Evolutionary conservation across 2,888 invertebrate genomes (phyloP).

Genomic region (Sussaba pulchella): DNA sequence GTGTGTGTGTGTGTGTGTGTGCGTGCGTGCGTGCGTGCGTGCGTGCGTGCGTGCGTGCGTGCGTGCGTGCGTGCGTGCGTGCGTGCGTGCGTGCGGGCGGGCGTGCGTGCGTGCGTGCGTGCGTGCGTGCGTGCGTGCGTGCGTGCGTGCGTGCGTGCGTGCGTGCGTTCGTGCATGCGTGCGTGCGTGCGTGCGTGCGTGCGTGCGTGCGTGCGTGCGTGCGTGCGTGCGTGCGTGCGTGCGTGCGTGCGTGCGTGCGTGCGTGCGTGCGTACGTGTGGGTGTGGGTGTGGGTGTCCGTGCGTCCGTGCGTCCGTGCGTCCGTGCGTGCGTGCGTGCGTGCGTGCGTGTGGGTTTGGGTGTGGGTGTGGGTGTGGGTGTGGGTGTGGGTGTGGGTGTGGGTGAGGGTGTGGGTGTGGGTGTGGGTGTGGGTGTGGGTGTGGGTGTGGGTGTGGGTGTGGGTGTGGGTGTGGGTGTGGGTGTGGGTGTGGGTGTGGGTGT

Average conservation of each 20-base stretch:
- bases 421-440: no score
- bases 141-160: not conserved
- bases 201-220: not conserved
- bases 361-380: no score
- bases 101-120: not conserved
- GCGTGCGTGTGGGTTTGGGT: no score
- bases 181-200: not conserved
- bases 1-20: not conserved
- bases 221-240: not conserved
- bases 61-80: not conserved
- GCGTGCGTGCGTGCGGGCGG: not conserved
- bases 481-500: no score
- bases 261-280: not conserved
- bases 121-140: not conserved
- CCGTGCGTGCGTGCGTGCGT: no score
- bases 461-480: no score
- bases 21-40: not conserved
- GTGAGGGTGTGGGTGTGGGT: no score
- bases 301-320: no score
- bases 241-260: not conserved
- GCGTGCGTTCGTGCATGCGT: not conserved
- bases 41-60: not conserved
- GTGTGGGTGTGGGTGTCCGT: not conserved
- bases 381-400: no score
- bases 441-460: no score